Conservation (phyloP, 2,797 vertebrate species). For the Crypturellus tataupa region DNA sequence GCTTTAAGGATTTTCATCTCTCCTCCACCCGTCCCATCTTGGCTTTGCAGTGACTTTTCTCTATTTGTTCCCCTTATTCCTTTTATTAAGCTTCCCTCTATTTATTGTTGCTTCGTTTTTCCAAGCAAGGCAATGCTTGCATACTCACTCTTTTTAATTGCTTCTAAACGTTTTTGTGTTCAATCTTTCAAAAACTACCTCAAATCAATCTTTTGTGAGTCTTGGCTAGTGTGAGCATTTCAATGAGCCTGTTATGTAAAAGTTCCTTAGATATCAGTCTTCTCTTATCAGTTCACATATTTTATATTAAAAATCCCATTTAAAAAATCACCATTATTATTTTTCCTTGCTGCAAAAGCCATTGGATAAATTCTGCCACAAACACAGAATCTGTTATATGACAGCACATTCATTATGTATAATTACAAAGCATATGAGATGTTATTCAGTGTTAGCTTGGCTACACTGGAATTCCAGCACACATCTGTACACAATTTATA, state of each 20-base stretch:
- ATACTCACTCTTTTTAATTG: background rate
- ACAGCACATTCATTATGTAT: slow-evolving; percentile 51
- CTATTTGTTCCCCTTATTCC: background rate
- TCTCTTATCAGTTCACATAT: background rate
- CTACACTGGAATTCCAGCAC: slow-evolving; percentile 39
- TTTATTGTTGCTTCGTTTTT: background rate
- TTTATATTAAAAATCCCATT: slow-evolving; percentile 6
- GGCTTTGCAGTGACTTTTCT: background rate
- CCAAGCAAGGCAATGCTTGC: background rate
- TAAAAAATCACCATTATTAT: background rate
- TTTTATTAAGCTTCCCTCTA: background rate
- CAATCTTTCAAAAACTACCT: background rate
- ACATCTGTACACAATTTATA: slow-evolving; percentile 62
- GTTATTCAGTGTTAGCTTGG: slow-evolving; percentile 27
- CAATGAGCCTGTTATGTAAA: background rate
- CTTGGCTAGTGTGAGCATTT: background rate
- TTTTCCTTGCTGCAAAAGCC: background rate
- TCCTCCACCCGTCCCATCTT: background rate
- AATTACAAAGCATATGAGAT: slow-evolving; percentile 47
- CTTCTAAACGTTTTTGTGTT: background rate
- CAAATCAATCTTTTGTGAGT: background rate
- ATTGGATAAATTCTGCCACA: slow-evolving; percentile 23
- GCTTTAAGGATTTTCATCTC: background rate
- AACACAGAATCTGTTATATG: background rate
- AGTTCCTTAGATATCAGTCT: background rate